Evolutionary conservation across 2,113 vertebrate species (phyloP).

Genomic region (Eurystomus gularis): DNA sequence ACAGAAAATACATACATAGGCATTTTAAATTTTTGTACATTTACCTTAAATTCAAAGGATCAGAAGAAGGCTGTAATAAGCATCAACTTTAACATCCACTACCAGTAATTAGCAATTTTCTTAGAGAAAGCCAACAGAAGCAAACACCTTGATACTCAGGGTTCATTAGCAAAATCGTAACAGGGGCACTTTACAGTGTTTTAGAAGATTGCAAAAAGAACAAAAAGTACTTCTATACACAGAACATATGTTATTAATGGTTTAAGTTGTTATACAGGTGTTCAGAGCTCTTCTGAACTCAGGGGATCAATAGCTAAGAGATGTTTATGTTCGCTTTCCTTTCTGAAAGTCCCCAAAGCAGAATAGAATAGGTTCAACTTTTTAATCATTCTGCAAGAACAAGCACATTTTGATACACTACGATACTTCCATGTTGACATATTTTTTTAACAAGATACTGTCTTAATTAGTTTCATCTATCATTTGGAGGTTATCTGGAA

Average conservation of each 20-base stretch:
- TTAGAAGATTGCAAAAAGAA: neutral
- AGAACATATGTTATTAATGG: neutral
- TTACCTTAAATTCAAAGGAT: neutral
- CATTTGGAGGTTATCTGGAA: constrained; percentile 30
- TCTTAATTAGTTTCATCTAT: constrained; percentile 42
- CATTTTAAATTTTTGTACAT: neutral
- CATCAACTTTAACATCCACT: neutral
- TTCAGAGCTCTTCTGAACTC: neutral
- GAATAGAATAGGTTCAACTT: neutral
- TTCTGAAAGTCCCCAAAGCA: neutral
- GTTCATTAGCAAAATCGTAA: neutral
- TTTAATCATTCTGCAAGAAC: constrained; percentile 34
- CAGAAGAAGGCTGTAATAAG: neutral
- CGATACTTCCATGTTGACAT: constrained; percentile 2
- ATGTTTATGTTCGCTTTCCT: constrained; percentile 23
- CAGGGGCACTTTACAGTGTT: neutral
- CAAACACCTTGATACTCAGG: neutral
- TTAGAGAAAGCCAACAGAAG: neutral
- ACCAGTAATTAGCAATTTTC: neutral
- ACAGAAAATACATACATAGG: neutral
- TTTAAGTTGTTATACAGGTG: neutral
- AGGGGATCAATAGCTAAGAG: neutral
- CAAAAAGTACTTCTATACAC: neutral
- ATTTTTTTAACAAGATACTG: constrained; percentile 34
- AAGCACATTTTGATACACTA: neutral